Conservation (phyloP, 2,888 invertebrate genomes). For the Timandra comae region DNA sequence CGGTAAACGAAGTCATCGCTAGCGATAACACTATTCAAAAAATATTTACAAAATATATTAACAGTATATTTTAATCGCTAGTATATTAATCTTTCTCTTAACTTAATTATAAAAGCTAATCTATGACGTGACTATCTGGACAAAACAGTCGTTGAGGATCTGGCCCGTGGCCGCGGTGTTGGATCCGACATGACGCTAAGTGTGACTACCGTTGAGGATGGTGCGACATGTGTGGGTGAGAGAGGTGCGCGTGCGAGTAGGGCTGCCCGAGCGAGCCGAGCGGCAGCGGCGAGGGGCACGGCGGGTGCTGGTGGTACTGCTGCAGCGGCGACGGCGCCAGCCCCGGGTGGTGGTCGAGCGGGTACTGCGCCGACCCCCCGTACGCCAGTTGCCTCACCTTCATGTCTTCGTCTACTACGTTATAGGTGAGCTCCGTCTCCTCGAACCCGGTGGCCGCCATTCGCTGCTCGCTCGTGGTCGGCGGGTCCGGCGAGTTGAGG, state of each 20-base stretch:
- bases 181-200: neutral
- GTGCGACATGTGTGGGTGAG: conserved; percentile 84
- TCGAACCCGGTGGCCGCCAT: conserved; percentile 99
- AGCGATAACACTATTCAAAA: conserved; percentile 40
- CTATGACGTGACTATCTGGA: conserved; percentile 59
- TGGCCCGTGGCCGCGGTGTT: conserved; percentile 5
- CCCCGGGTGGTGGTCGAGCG: conserved; percentile 80
- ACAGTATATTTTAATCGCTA: conserved; percentile 54
- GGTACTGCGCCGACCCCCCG: conserved; percentile 83
- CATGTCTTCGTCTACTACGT: conserved; percentile 95
- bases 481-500: conserved; percentile 97
- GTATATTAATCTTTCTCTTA: conserved; percentile 57
- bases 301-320: conserved; percentile 84
- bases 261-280: conserved; percentile 71
- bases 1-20: conserved; percentile 34
- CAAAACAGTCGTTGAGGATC: conserved; percentile 12
- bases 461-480: conserved; percentile 90
- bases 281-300: conserved; percentile 86
- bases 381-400: conserved; percentile 98
- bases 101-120: conserved; percentile 46
- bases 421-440: conserved; percentile 98
- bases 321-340: conserved; percentile 80
- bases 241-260: conserved; percentile 72
- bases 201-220: conserved; percentile 87
- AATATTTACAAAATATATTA: conserved; percentile 65